A percentile compares a stretch with the other conserved stretches of the same genome.
These are phyloP conservation scores for Perca fluviatilis DNA, from an alignment of 2,113 vertebrate genomes.

Conservation along the genomic window DNA sequence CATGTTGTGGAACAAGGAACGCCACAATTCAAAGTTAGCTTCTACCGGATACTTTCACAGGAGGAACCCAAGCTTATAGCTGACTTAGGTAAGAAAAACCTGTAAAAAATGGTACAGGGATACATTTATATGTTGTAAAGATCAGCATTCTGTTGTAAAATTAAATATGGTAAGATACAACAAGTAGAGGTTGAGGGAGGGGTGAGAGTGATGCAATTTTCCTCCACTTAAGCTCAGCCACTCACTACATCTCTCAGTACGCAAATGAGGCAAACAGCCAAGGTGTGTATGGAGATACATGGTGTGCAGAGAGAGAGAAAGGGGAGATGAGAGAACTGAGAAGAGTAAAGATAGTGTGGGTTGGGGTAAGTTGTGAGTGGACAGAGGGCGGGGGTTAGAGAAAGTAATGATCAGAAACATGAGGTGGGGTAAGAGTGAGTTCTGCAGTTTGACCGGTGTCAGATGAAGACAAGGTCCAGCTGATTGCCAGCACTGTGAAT, in stretches of 20 bases:
- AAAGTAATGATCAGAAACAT: no score
- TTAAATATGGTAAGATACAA: neutral
- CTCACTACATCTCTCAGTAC: no score
- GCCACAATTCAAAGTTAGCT: slow-evolving; percentile 44
- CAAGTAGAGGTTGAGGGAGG: no score
- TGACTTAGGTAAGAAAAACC: slow-evolving; percentile 53
- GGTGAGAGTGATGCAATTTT: no score
- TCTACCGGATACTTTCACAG: slow-evolving; percentile 63
- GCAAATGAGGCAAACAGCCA: no score
- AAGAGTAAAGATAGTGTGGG: no score
- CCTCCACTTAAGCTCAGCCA: no score
- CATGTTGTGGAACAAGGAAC: slow-evolving; percentile 52
- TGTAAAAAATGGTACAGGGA: neutral
- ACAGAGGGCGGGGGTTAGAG: no score
- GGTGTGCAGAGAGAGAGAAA: no score
- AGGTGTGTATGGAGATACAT: no score
- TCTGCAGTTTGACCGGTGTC: neutral
- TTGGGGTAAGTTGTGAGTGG: no score
- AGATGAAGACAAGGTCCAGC: neutral
- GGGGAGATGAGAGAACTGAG: no score
- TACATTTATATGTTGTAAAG: neutral
- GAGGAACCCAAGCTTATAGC: slow-evolving; percentile 58
- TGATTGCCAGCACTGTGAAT: neutral
- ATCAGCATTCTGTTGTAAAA: neutral
- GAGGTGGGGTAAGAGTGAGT: neutral